Evolutionary conservation across 2,797 vertebrate genomes (phyloP).

Genomic region (Yasuhikotakia modesta): DNA sequence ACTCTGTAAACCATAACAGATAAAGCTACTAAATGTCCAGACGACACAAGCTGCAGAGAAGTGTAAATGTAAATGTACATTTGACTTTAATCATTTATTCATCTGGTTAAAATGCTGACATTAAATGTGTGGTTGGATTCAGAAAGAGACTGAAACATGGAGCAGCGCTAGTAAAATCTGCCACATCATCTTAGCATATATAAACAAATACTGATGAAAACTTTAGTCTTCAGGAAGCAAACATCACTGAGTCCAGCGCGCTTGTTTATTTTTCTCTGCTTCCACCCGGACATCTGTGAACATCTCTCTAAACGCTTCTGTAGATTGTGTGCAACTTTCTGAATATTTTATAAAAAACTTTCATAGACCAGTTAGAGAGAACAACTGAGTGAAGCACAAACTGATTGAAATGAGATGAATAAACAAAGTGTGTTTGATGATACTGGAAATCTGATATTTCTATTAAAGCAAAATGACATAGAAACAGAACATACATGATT

Average conservation of each 20-base stretch:
- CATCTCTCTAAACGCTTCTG: background rate
- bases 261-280: constrained; percentile 21
- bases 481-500: too few relatives aligned
- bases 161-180: constrained; percentile 1
- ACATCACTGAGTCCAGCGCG: constrained; percentile 16
- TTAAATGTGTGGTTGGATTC: background rate
- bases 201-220: constrained; percentile 6
- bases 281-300: background rate
- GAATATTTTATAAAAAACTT: constrained; percentile 10
- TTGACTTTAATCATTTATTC: background rate
- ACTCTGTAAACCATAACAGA: too few relatives aligned
- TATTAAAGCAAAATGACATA: too few relatives aligned
- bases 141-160: background rate
- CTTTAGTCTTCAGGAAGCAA: background rate
- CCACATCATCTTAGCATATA: background rate
- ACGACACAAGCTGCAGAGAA: too few relatives aligned
- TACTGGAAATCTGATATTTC: too few relatives aligned
- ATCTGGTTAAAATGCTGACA: background rate
- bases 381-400: background rate
- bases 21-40: too few relatives aligned
- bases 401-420: background rate
- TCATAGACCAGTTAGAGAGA: constrained; percentile 15
- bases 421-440: too few relatives aligned
- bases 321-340: constrained; percentile 15
- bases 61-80: background rate